Percentiles rank a stretch among this genome's conserved stretches.
These are phyloP conservation scores for Catocala sponsa DNA, from an alignment of 2,888 invertebrate species.

Conservation along the genomic window DNA sequence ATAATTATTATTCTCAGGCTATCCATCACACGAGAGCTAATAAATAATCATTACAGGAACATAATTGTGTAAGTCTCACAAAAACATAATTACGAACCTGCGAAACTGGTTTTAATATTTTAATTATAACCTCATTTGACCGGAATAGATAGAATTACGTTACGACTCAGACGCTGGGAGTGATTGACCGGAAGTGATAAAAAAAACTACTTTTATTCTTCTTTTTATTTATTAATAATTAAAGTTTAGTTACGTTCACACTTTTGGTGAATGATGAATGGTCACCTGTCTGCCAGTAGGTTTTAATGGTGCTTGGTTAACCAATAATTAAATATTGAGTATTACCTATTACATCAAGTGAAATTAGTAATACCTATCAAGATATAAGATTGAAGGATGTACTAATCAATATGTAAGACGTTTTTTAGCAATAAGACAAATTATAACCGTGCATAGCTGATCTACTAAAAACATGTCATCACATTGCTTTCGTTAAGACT, in stretches of 20 bases:
- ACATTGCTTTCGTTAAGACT: no score
- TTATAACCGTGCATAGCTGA: no score
- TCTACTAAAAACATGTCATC: no score
- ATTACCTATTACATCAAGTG: no score
- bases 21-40: not conserved
- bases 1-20: not conserved
- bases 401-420: no score
- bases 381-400: no score
- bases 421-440: no score
- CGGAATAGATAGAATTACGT: constrained; percentile 32
- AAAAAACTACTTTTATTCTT: constrained; percentile 25
- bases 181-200: constrained; percentile 56
- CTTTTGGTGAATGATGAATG: not conserved
- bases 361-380: no score
- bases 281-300: not conserved
- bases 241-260: constrained; percentile 4
- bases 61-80: not conserved
- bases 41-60: not conserved
- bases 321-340: no score
- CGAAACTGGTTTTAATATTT: constrained; percentile 14
- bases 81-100: not conserved
- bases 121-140: constrained; percentile 24
- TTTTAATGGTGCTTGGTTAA: no score
- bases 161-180: constrained; percentile 29
- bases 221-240: constrained; percentile 31